Conservation (phyloP, 2,888 invertebrate genomes). For the Meiosimyza decipiens region DNA sequence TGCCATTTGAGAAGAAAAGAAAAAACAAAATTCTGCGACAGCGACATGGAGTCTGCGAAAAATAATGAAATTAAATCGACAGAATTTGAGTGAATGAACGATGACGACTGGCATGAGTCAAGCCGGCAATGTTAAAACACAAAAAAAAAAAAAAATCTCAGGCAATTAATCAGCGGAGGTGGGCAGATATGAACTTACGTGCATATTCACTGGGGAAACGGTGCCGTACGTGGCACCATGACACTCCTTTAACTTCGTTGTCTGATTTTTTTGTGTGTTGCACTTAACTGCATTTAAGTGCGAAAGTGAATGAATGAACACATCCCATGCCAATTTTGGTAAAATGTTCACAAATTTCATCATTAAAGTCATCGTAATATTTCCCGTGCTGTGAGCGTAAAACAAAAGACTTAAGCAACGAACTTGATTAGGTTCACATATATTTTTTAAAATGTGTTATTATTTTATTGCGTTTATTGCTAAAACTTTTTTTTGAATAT, state of each 20-base stretch:
- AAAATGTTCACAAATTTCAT: no score
- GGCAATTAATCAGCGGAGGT: conserved; percentile 41
- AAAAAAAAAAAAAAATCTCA: conserved; percentile 32
- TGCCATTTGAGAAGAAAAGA: neutral
- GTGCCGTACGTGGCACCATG: neutral
- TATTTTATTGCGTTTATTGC: no score
- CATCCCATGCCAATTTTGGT: no score
- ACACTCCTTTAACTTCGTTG: conserved; percentile 8
- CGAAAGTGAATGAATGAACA: conserved; percentile 2
- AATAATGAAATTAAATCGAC: conserved; percentile 15
- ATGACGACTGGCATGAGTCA: conserved; percentile 17
- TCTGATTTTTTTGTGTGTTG: neutral
- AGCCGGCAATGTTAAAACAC: conserved; percentile 7
- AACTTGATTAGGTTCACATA: conserved; percentile 26
- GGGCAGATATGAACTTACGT: conserved; percentile 14
- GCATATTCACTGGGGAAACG: neutral
- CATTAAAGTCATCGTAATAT: neutral
- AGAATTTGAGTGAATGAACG: conserved; percentile 10
- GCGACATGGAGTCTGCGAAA: conserved; percentile 13
- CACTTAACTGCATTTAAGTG: conserved; percentile 6
- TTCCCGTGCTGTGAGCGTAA: neutral
- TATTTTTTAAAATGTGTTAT: neutral
- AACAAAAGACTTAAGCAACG: conserved; percentile 38
- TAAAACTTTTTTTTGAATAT: no score
- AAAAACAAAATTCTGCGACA: conserved; percentile 10